Base-by-base conservation (phyloP, 1,140 invertebrate genomes). In the Bombus fervidus region DNA sequence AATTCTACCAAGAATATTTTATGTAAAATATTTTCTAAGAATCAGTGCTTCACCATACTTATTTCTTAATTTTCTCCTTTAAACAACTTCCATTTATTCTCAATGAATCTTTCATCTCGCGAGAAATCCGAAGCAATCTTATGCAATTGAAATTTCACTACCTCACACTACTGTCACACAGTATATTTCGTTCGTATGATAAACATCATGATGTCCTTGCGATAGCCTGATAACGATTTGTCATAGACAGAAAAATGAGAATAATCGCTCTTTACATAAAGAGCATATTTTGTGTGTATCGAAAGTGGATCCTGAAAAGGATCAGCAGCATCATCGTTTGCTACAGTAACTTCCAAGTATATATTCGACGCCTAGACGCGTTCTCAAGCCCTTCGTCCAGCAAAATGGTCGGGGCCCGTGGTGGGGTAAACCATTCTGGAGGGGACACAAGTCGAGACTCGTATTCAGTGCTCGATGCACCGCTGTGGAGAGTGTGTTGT, bases 391-490 rank as follows among this genome's bases (percentile, higher is more conserved):
- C 89, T 87, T 88, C 78, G 83, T 74, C 81, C 76, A 53, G 77
- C 73, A 41, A 87, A 79, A 82, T 72, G 78, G 71, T 77, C 34
- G 53, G 28, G 41, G n/a, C 66, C 8, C 57, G 64, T 76, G 41
- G 75, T 62, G 71, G 71, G 47, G 59, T 15, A 25, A 13, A 59
- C 25, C 47, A 41, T 76, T 74, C 37, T 66, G 71, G 86, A 77
- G 88, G 64, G 87, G 76, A 66, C n/a, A 28, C 69, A 68, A 79
- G 39, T 72, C 78, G 86, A 85, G 73, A 76, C 85, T 82, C 71
- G 71, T 73, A 78, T 82, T 91, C 89, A 92, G 91, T 92, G 57
- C 39, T 72, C 86, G 85, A 91, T 89, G 88, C 88, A 87, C 85
- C 81, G 86, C 91, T 86, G 91, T 15, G 15, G 41, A 72, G 81